Conservation (phyloP, 2,113 vertebrate species). For the Athene cunicularia region DNA sequence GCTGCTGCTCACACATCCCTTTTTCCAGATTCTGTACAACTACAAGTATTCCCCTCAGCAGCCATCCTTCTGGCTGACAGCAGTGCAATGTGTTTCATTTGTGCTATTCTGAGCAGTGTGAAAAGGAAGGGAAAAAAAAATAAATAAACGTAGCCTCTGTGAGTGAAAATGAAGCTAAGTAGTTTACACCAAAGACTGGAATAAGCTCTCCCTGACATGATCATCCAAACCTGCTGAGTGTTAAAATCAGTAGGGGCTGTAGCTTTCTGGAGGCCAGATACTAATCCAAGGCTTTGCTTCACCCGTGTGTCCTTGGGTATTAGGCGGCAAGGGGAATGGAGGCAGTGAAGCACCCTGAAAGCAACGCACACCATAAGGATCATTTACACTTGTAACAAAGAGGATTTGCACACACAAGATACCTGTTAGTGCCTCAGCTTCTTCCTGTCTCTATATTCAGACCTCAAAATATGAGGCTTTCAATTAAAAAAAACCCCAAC, state of each 20-base stretch:
- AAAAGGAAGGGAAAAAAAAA: not conserved
- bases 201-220: not conserved
- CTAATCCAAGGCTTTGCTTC: constrained; percentile 56
- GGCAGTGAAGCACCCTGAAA: not conserved
- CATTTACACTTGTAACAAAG: not conserved
- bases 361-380: accelerated
- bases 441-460: not conserved
- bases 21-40: not conserved
- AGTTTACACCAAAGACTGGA: not conserved
- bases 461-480: not conserved
- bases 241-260: constrained; percentile 13
- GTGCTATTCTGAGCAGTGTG: not conserved
- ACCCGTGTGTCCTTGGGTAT: not conserved
- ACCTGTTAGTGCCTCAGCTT: not conserved
- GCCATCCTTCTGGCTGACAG: not conserved
- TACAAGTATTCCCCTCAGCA: not conserved
- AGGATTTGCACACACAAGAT: not conserved
- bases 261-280: not conserved
- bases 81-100: accelerated
- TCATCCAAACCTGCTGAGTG: constrained; percentile 31
- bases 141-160: not conserved
- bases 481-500: not conserved
- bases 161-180: constrained; percentile 11
- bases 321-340: not conserved
- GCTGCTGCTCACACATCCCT: not conserved